Conservation (phyloP, 2,113 vertebrate species). For the Anser cygnoides region DNA sequence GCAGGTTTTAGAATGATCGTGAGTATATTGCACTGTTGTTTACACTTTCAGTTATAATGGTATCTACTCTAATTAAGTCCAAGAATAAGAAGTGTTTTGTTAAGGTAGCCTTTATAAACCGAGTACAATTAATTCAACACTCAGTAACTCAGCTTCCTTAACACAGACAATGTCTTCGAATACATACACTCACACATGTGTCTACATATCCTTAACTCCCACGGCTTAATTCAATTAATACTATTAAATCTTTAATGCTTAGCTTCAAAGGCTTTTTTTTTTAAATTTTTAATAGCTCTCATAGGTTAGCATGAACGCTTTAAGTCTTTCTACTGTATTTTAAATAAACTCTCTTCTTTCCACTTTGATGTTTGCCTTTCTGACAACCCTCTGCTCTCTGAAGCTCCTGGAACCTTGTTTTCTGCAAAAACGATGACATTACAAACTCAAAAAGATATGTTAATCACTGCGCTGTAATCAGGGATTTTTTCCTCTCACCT, state of each 20-base stretch:
- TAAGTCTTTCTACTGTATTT: slow-evolving; percentile 46
- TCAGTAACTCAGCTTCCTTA: background rate
- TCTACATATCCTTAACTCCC: slow-evolving; percentile 57
- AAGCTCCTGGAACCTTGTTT: slow-evolving; percentile 33
- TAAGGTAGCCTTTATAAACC: background rate
- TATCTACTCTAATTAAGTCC: background rate
- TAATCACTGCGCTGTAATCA: slow-evolving; percentile 38
- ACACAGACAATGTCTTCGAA: background rate
- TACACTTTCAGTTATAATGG: background rate
- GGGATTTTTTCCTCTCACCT: slow-evolving; percentile 44
- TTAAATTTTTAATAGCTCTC: slow-evolving; percentile 51
- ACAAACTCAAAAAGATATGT: slow-evolving; percentile 28
- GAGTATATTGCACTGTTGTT: background rate
- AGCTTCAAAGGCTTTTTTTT: slow-evolving; percentile 54
- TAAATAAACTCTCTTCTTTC: slow-evolving; percentile 54
- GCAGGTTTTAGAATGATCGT: background rate
- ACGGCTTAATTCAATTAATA: slow-evolving; percentile 64
- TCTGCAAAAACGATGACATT: background rate
- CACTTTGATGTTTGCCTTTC: slow-evolving; percentile 53
- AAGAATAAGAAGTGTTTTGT: background rate
- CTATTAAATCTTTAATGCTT: slow-evolving; percentile 68
- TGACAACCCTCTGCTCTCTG: background rate
- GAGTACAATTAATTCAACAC: background rate
- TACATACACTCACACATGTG: slow-evolving; percentile 53
- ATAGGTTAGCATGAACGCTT: slow-evolving; percentile 19